Evolutionary conservation across 2,888 invertebrate species (phyloP).

Genomic region (Liodrosophila aerea): DNA sequence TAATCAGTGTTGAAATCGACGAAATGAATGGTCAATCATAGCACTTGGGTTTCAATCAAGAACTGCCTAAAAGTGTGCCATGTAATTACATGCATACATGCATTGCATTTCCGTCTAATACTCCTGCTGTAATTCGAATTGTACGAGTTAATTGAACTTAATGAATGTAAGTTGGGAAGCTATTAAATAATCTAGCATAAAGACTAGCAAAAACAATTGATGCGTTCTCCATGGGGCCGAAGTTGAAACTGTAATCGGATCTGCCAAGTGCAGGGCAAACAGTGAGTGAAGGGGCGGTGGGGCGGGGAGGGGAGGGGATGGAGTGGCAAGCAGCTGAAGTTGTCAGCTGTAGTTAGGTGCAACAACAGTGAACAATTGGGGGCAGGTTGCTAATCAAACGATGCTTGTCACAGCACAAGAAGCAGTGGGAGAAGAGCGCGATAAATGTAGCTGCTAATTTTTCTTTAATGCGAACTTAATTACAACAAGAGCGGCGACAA

Average conservation of each 20-base stretch:
- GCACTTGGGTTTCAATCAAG: too few relatives aligned
- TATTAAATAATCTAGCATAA: too few relatives aligned
- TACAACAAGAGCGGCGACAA: slow-evolving; percentile 39
- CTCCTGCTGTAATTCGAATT: too few relatives aligned
- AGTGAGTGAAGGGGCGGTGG: background rate
- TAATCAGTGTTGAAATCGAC: too few relatives aligned
- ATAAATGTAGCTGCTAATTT: slow-evolving; percentile 60
- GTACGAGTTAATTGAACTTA: too few relatives aligned
- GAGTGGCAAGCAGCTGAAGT: background rate
- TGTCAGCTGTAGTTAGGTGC: slow-evolving; percentile 25
- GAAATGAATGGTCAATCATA: too few relatives aligned
- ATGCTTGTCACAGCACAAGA: slow-evolving; percentile 25
- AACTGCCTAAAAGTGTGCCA: too few relatives aligned
- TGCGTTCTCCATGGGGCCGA: background rate
- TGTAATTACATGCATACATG: too few relatives aligned
- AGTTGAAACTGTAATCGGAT: slow-evolving; percentile 5
- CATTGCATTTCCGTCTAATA: too few relatives aligned
- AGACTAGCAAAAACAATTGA: too few relatives aligned
- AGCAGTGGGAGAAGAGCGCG: slow-evolving; percentile 5
- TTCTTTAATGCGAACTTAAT: slow-evolving; percentile 71
- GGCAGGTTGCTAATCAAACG: slow-evolving; percentile 47
- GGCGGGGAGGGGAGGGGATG: background rate
- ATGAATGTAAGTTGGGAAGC: too few relatives aligned
- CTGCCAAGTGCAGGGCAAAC: background rate
- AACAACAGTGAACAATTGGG: slow-evolving; percentile 25